Conservation (phyloP, 2,797 vertebrate species). For the Fratercula arctica region DNA sequence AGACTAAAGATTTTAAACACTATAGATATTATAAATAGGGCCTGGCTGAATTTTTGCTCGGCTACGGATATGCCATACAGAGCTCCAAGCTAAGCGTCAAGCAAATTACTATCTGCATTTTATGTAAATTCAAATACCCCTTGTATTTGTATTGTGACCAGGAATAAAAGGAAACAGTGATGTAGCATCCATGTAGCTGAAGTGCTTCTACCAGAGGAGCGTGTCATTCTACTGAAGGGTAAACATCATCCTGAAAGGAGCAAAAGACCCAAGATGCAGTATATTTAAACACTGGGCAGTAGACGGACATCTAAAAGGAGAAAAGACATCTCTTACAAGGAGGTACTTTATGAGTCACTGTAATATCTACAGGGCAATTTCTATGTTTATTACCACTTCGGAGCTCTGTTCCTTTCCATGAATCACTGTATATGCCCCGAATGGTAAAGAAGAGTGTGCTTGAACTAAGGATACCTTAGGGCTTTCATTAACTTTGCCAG, state of each 20-base stretch:
- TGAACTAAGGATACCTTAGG: neutral
- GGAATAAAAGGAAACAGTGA: neutral
- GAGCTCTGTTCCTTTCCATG: neutral
- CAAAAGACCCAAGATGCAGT: neutral
- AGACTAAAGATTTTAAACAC: neutral
- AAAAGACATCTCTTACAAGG: neutral
- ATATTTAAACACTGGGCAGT: neutral
- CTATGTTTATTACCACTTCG: neutral
- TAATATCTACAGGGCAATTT: neutral
- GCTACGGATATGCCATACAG: neutral
- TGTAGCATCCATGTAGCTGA: neutral
- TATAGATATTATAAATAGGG: neutral
- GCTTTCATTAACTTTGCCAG: neutral
- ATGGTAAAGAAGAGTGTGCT: neutral
- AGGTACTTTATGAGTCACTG: neutral
- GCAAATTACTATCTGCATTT: neutral
- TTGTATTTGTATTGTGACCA: neutral
- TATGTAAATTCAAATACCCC: neutral
- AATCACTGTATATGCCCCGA: neutral
- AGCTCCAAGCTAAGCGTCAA: neutral
- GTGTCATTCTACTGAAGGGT: neutral
- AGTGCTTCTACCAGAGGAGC: neutral
- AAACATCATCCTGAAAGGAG: neutral
- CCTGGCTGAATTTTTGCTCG: neutral
- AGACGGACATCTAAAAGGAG: neutral